phyloP scores from a whole-genome alignment of 2,113 vertebrate genomes.

The Sphaerodactylus townsendi region DNA sequence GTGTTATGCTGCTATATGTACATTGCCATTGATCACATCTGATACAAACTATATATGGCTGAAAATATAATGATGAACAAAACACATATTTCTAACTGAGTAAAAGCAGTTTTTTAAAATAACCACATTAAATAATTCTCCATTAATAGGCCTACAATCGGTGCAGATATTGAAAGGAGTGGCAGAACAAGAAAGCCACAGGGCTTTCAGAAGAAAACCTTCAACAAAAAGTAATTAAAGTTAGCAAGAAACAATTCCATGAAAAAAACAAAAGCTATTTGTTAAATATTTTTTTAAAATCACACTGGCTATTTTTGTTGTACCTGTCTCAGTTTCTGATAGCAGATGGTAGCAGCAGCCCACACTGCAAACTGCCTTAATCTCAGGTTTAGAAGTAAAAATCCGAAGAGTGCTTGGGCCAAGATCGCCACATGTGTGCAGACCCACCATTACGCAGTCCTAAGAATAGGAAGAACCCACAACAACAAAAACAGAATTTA shows the following conservation, averaged over 20 bases:
- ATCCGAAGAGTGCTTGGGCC: slow-evolving; percentile 85
- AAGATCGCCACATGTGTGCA: slow-evolving; percentile 97
- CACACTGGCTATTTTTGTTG: slow-evolving; percentile 10
- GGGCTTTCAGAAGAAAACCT: slow-evolving; percentile 21
- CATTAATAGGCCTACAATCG: slow-evolving; percentile 39
- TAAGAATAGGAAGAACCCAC: slow-evolving; percentile 53
- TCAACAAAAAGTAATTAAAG: slow-evolving; percentile 36
- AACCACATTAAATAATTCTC: slow-evolving; percentile 45
- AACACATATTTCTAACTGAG: slow-evolving; percentile 39
- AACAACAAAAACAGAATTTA: slow-evolving; percentile 2
- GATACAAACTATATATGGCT: slow-evolving; percentile 40
- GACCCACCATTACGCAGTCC: slow-evolving; percentile 91
- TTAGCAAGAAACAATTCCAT: slow-evolving; percentile 32
- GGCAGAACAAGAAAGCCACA: slow-evolving; percentile 41
- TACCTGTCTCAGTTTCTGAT: slow-evolving; percentile 83
- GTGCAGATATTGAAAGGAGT: slow-evolving; percentile 34
- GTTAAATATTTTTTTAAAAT: slow-evolving; percentile 34
- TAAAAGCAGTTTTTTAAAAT: slow-evolving; percentile 44
- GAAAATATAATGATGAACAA: slow-evolving; percentile 38
- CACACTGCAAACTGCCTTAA: slow-evolving; percentile 91
- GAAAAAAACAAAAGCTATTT: slow-evolving; percentile 29
- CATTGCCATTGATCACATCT: slow-evolving; percentile 40
- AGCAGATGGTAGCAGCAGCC: slow-evolving; percentile 96
- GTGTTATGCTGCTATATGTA: neutral
- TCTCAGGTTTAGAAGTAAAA: slow-evolving; percentile 86